Percentiles rank a stretch among this genome's conserved stretches.
phyloP scores from a whole-genome alignment of 1,140 invertebrate genomes.

The Piezodorus guildinii region DNA sequence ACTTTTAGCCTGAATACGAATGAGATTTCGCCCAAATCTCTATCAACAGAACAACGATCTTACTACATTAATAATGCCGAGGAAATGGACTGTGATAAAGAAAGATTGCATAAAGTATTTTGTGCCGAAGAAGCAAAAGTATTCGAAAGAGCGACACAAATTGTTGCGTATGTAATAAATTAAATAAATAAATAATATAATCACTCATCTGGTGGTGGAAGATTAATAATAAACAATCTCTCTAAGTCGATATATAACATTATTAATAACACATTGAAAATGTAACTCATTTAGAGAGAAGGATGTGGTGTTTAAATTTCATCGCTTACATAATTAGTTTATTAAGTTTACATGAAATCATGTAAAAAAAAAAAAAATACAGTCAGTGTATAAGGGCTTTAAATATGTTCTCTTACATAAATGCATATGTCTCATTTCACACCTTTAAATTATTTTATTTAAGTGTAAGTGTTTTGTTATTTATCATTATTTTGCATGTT shows the following conservation, averaged over 20 bases:
- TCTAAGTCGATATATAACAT: not conserved
- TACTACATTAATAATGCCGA: constrained; percentile 26
- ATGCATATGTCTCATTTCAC: no score
- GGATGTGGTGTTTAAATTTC: no score
- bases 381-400: no score
- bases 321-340: no score
- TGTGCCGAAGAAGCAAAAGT: constrained; percentile 57
- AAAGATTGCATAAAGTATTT: constrained; percentile 29
- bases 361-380: no score
- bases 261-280: not conserved
- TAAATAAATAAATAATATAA: constrained; percentile 6
- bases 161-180: constrained; percentile 61
- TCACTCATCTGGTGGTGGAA: constrained; percentile 22
- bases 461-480: no score
- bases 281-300: no score
- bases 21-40: constrained; percentile 28
- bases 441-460: no score
- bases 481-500: no score
- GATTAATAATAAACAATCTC: not conserved
- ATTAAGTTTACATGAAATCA: no score
- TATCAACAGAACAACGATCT: constrained; percentile 29
- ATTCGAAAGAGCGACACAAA: constrained; percentile 69
- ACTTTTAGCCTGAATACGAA: not conserved
- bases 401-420: no score
- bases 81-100: constrained; percentile 39